Base-by-base conservation (phyloP, 2,797 vertebrate genomes). In the Erethizon dorsatum region DNA sequence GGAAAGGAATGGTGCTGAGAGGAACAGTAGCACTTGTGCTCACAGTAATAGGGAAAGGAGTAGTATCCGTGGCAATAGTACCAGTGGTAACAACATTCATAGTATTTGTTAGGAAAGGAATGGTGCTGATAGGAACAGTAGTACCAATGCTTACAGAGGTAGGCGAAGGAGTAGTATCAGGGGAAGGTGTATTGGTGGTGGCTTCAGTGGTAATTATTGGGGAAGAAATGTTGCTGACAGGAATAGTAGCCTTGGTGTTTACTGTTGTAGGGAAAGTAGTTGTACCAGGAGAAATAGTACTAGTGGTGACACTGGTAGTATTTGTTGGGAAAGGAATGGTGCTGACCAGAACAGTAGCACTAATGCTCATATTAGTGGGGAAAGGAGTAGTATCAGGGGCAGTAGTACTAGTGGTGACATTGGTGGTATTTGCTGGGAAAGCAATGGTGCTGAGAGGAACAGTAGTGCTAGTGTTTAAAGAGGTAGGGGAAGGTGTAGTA, bases 21-120 rank as follows among this genome's bases (percentile, higher is more conserved):
- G 6, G 10, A n/a, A 14, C 2, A 12, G 12, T 12, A 45, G 13
- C 0, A 0, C 0, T n/a, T 4, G 22, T 10, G 8, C 3, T 59
- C 12, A 14, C 17, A 28, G 26, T 12, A 24, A 4, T 37, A 37
- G 24, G 2, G 22, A 71, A 50, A 56, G 41, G 0, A 9, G 52
- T 41, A 8, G 13, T 10, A 41, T 82, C 15, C 57, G 57, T 20
- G 14, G 50, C 15, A 57, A 18, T 33, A 15, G 37, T 41, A 28
- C 4, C 56, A 12, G 14, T 31, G 20, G 11, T 79, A 24, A 11
- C 20, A 79, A 18, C 37, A 63, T 80, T 6, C 18, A 15, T n/a
- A 78, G 54, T 15, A 45, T 14, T 56, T 80, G 11, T 20, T 33
- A 37, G 26, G n/a, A 63, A 73, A 73, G 11, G 26, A 24, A 28